Conservation (phyloP, 2,888 invertebrate species). For the Elaeidobius kamerunicus region DNA sequence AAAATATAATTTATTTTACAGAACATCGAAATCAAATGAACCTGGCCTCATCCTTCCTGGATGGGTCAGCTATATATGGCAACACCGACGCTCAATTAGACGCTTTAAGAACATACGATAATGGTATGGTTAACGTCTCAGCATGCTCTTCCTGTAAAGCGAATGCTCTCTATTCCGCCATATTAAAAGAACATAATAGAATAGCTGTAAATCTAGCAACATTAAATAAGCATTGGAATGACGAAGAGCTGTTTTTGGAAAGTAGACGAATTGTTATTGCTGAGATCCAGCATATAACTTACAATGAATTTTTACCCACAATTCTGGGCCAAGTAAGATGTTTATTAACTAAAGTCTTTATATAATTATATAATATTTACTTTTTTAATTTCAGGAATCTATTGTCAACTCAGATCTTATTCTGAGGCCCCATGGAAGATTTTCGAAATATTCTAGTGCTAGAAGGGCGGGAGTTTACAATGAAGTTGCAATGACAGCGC, state of each 20-base stretch:
- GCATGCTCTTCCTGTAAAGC: conserved; percentile 66
- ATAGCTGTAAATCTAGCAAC: conserved; percentile 67
- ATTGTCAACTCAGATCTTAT: conserved; percentile 61
- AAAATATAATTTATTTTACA: conserved; percentile 40
- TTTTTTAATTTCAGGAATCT: conserved; percentile 53
- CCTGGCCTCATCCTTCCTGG: conserved; percentile 76
- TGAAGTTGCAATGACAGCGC: conserved; percentile 71
- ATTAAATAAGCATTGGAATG: conserved; percentile 79
- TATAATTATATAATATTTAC: not conserved
- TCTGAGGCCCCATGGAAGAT: conserved; percentile 67
- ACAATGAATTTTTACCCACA: conserved; percentile 77
- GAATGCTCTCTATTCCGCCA: conserved; percentile 68
- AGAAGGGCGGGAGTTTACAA: conserved; percentile 75
- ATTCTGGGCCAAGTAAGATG: conserved; percentile 68
- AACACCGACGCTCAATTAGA: conserved; percentile 69
- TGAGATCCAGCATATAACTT: conserved; percentile 80
- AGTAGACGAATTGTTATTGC: conserved; percentile 72
- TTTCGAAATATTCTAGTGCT: conserved; percentile 76
- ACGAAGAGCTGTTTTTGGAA: conserved; percentile 74
- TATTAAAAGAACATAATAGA: conserved; percentile 77
- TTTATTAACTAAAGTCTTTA: not conserved
- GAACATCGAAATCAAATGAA: conserved; percentile 82
- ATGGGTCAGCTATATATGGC: conserved; percentile 81
- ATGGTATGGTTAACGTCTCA: conserved; percentile 67
- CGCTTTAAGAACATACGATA: conserved; percentile 65